These are phyloP conservation scores for Epizoanthus ramosus DNA, from an alignment of 92 coral and sea anemone genomes.

Conservation along the genomic window DNA sequence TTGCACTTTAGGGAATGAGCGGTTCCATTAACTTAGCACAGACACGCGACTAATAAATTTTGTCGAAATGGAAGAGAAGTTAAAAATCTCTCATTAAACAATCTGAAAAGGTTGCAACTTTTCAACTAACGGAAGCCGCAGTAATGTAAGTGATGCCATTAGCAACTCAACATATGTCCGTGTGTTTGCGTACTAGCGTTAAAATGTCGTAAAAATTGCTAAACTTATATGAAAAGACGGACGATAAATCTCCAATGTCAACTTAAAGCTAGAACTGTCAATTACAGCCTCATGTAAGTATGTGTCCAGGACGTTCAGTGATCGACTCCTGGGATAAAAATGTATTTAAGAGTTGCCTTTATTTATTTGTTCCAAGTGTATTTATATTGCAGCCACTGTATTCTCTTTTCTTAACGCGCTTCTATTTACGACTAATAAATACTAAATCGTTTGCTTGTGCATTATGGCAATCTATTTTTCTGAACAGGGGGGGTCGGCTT, in stretches of 20 bases:
- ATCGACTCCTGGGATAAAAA: slow-evolving; percentile 1
- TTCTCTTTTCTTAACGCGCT: background rate
- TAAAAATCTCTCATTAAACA: slow-evolving; percentile 35
- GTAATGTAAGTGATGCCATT: slow-evolving; percentile 26
- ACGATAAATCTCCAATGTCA: background rate
- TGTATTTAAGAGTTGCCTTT: background rate
- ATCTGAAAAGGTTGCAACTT: slow-evolving; percentile 20
- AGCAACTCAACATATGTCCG: background rate
- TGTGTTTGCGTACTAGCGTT: slow-evolving; percentile 15
- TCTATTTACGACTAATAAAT: background rate
- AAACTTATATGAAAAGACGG: slow-evolving; percentile 7
- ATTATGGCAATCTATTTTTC: background rate
- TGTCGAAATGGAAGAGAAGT: slow-evolving; percentile 17
- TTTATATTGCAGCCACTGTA: background rate
- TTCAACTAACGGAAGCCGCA: slow-evolving; percentile 27
- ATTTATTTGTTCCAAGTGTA: background rate
- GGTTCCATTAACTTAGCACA: background rate
- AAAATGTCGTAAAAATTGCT: slow-evolving; percentile 29
- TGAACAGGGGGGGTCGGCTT: slow-evolving; percentile 16
- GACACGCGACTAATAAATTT: background rate
- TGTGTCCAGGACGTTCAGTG: background rate
- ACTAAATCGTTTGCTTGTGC: background rate
- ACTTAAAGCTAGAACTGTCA: background rate
- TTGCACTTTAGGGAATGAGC: background rate
- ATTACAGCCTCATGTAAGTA: background rate